Percentiles rank a stretch among this genome's conserved stretches.
These are phyloP conservation scores for Andricus quercusramuli DNA, from an alignment of 2,888 invertebrate species.

Conservation along the genomic window DNA sequence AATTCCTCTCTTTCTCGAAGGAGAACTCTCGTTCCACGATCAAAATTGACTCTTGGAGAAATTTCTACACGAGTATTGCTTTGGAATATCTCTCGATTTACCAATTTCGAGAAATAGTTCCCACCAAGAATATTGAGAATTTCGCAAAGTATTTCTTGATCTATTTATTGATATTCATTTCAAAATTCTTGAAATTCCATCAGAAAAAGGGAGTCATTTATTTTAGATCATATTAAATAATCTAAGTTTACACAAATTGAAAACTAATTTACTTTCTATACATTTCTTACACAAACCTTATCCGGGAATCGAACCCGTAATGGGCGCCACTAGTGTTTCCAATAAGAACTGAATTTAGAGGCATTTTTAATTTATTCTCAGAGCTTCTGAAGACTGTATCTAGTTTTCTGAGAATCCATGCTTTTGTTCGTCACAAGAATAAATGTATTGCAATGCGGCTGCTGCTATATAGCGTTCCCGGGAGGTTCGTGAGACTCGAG, in stretches of 20 bases:
- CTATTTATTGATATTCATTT: not conserved
- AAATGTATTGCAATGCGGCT: constrained; percentile 28
- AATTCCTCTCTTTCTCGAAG: not conserved
- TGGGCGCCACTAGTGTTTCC: not conserved
- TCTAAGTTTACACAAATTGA: too few species aligned
- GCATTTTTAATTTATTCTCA: not conserved
- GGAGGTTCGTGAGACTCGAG: constrained; percentile 24
- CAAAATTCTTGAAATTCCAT: not conserved
- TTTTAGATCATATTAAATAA: not conserved
- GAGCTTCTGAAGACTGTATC: not conserved
- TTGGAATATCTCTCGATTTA: not conserved
- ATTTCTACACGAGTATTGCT: not conserved
- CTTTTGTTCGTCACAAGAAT: constrained; percentile 31
- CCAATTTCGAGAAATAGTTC: not conserved
- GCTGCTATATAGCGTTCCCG: constrained; percentile 17
- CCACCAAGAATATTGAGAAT: not conserved
- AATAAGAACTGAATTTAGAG: not conserved
- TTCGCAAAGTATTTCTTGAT: not conserved
- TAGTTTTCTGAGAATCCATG: constrained; percentile 1
- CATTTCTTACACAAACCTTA: too few species aligned
- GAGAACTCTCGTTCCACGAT: not conserved
- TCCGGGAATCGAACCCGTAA: not conserved
- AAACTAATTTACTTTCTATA: too few species aligned
- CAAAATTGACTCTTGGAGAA: not conserved
- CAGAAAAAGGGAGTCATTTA: not conserved